These are phyloP conservation scores for Varanus salvator DNA, from an alignment of 2,113 vertebrate species.

Conservation along the genomic window DNA sequence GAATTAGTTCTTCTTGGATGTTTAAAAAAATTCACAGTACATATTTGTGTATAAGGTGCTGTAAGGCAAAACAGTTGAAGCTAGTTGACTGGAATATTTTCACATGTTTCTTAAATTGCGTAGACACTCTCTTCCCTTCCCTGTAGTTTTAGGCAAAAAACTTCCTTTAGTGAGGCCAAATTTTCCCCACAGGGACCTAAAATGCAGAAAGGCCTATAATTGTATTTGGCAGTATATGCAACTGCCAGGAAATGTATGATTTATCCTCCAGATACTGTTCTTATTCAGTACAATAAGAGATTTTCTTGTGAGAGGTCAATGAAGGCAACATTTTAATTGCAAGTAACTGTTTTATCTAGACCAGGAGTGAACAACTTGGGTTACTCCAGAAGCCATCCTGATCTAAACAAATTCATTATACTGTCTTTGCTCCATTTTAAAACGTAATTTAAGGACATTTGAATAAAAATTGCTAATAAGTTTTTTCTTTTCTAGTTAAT, in stretches of 20 bases:
- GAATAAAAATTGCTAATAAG: background rate
- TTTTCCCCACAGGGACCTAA: too few species aligned
- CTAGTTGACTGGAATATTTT: background rate
- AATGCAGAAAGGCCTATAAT: too few species aligned
- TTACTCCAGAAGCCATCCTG: too few species aligned
- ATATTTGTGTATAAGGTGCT: background rate
- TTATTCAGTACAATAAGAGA: background rate
- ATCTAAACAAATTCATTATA: background rate
- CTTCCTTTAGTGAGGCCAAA: background rate
- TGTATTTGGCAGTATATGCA: background rate
- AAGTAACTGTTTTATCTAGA: background rate
- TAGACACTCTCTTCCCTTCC: background rate
- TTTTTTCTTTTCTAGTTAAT: slow-evolving; percentile 70
- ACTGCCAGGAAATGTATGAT: background rate
- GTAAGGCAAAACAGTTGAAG: background rate
- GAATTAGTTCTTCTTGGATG: background rate
- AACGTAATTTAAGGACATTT: background rate
- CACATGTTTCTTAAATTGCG: background rate
- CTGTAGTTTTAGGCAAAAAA: background rate
- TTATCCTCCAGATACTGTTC: background rate
- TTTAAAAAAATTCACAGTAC: background rate
- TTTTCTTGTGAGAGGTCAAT: too few species aligned
- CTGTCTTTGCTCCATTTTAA: background rate
- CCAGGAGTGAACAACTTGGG: too few species aligned
- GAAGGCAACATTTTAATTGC: background rate